Conservation (phyloP, 2,888 invertebrate genomes). For the Aphrophora alni region DNA sequence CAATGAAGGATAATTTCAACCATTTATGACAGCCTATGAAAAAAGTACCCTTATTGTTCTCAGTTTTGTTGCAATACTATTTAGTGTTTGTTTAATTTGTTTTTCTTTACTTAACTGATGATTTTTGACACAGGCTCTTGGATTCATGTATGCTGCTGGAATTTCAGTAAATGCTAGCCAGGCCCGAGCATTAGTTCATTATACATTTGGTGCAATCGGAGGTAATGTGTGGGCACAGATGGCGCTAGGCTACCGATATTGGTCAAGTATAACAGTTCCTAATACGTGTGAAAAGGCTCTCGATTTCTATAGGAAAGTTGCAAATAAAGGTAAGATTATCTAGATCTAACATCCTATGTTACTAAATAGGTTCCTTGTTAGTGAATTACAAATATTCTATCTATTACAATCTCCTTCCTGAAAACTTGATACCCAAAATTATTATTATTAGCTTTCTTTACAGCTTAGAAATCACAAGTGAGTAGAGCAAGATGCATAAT, state of each 20-base stretch:
- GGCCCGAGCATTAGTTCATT: slow-evolving; percentile 87
- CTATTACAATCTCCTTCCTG: too few relatives aligned
- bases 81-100: not conserved
- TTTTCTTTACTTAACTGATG: not conserved
- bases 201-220: slow-evolving; percentile 88
- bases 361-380: too few relatives aligned
- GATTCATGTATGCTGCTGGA: slow-evolving; percentile 87
- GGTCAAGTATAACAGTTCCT: slow-evolving; percentile 88
- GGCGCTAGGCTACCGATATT: slow-evolving; percentile 95
- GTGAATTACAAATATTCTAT: too few relatives aligned
- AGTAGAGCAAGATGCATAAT: too few relatives aligned
- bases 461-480: too few relatives aligned
- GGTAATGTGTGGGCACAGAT: slow-evolving; percentile 95
- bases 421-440: too few relatives aligned
- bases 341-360: too few relatives aligned
- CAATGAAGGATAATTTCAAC: too few relatives aligned
- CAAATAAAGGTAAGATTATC: slow-evolving; percentile 76
- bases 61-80: too few relatives aligned
- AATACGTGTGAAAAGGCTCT: slow-evolving; percentile 91
- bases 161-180: slow-evolving; percentile 88
- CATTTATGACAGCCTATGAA: too few relatives aligned
- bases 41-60: too few relatives aligned
- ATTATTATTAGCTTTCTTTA: too few relatives aligned
- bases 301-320: slow-evolving; percentile 89
- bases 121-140: slow-evolving; percentile 70